Conservation (phyloP, 2,888 invertebrate species). For the Gastracanthus pulcherrimus region DNA sequence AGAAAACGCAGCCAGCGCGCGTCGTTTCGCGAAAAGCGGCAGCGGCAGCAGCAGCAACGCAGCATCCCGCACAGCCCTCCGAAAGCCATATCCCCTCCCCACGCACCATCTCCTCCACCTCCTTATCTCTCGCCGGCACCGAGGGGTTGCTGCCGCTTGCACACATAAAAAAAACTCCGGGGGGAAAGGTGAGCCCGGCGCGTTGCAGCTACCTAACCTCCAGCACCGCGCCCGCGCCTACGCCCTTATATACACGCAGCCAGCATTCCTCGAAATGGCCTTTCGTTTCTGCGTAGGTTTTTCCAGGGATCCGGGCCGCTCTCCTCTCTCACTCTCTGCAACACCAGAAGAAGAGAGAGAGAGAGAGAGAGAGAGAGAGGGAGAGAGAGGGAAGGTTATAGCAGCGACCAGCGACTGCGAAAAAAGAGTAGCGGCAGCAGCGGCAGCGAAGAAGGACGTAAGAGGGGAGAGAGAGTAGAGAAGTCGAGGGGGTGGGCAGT, state of each 20-base stretch:
- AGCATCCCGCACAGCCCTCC: too few relatives aligned
- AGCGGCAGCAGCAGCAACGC: constrained; percentile 13
- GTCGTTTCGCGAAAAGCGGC: constrained; percentile 21
- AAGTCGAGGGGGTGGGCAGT: constrained; percentile 59
- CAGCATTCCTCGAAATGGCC: constrained; percentile 54
- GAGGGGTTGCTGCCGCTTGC: not conserved
- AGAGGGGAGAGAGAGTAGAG: constrained; percentile 10
- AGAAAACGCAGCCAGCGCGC: constrained; percentile 21
- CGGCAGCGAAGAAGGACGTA: too few relatives aligned
- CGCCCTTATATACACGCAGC: constrained; percentile 43
- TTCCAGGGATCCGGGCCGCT: constrained; percentile 43
- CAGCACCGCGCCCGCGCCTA: constrained; percentile 40
- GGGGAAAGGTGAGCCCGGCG: not conserved
- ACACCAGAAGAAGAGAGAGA: constrained; percentile 27
- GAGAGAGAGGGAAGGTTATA: constrained; percentile 12
- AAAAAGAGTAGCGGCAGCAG: too few relatives aligned
- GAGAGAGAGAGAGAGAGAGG: not conserved
- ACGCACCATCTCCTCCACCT: constrained; percentile 2
- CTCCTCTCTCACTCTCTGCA: constrained; percentile 11
- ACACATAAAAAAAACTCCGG: not conserved
- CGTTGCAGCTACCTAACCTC: too few relatives aligned
- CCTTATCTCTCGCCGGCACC: constrained; percentile 19
- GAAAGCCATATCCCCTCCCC: constrained; percentile 23
- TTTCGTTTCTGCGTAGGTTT: constrained; percentile 56
- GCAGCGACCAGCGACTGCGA: too few relatives aligned